Evolutionary conservation across 2,888 invertebrate species (phyloP), one percentile per base, ranked within the genome.

Genomic region (Euphydryas editha): DNA sequence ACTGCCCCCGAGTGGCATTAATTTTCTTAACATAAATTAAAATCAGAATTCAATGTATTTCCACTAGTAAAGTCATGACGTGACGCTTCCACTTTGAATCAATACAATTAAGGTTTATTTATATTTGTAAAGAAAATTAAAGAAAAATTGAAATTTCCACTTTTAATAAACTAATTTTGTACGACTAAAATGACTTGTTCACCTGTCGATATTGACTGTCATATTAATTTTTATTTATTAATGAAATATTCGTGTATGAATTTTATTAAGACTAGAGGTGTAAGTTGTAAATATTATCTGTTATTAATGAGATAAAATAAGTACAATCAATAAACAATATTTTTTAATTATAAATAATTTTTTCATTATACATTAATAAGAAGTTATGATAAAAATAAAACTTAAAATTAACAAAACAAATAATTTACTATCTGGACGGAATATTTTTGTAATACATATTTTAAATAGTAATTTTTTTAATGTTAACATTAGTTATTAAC

Each of bases 381-480:
- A 54, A 54, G 54, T 54, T 54, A 54, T 30, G 8, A 51, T 49
- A 49, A 36, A 49, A 20, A 49, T 61, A 57, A 57, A 39, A 20
- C 24, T 49, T 24, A 58, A 42, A 58, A 46, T 42, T 44, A 51
- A 59, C 39, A 39, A 47, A 47, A 65, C 17, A 13, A 24, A 56
- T 56, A 60, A 56, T 46, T 65, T 59, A 55, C 49, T 24, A 51
- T 11, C 18, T 51, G 73, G 72, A 72, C 72, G 71, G 69, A 68
- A 59, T 67, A 17, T n/a, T 61, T 57, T 21, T 56, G 54, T n/a
- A 18, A 17, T 44, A 30, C 15, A 51, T 46, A 46, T 20, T 47
- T 20, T 47, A 47, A 20, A n/a, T n/a, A n/a, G n/a, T n/a, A n/a
- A n/a, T n/a, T n/a, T n/a, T n/a, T n/a, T n/a, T n/a, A n/a, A n/a